Percentiles rank a stretch among this genome's conserved stretches.
Conservation (phyloP, 2,113 vertebrate species). For the Heteronetta atricapilla region DNA sequence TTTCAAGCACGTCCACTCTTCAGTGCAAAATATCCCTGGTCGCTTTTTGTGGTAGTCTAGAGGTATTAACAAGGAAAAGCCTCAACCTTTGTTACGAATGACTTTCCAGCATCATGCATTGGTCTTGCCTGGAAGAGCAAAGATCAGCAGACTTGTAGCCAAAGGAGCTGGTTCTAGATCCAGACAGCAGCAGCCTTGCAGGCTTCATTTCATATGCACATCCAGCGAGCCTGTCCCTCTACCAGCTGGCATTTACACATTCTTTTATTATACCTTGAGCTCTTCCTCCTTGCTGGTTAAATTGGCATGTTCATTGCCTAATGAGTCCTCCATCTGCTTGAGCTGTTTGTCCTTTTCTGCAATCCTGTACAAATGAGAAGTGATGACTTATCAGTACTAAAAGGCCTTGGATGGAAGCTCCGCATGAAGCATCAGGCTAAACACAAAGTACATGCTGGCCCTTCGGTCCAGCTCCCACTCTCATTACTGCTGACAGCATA, state of each 20-base stretch:
- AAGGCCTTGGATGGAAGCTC: background rate
- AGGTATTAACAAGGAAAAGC: background rate
- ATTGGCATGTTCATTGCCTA: constrained; percentile 77
- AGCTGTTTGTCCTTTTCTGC: constrained; percentile 83
- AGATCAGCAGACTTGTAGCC: background rate
- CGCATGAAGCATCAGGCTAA: background rate
- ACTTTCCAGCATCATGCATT: background rate
- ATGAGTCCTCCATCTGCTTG: constrained; percentile 81
- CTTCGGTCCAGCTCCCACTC: background rate
- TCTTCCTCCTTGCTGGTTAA: constrained; percentile 82
- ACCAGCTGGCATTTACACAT: background rate
- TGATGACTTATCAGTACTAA: background rate
- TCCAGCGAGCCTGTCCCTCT: background rate
- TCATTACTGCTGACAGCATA: background rate
- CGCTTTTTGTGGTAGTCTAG: background rate
- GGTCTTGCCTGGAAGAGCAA: background rate
- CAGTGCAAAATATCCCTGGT: background rate
- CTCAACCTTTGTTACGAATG: background rate
- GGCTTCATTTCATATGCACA: background rate
- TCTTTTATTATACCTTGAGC: constrained; percentile 75
- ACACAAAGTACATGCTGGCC: background rate
- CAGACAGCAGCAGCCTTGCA: background rate
- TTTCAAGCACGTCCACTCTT: background rate
- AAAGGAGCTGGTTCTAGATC: background rate
- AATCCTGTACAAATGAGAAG: constrained; percentile 71